Evolutionary conservation across 2,888 invertebrate genomes (phyloP).

Genomic region (Agelastica alni): DNA sequence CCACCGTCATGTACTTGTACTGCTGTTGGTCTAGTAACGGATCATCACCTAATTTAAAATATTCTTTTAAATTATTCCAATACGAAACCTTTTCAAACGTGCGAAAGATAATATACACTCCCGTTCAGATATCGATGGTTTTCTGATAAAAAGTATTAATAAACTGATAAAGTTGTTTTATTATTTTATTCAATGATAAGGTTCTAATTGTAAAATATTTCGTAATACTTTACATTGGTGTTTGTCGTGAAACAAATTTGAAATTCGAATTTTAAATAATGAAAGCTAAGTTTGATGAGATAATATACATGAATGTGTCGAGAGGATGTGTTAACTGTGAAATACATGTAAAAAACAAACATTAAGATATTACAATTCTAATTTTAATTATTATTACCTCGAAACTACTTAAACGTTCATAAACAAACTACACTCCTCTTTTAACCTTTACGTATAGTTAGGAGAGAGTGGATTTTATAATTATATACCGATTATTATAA

Average conservation of each 20-base stretch:
- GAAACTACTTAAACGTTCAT: too few relatives aligned
- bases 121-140: constrained; percentile 16
- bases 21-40: constrained; percentile 70
- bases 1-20: constrained; percentile 80
- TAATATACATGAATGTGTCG: background rate
- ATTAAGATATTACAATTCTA: too few relatives aligned
- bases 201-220: background rate
- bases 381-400: too few relatives aligned
- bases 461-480: too few relatives aligned
- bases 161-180: constrained; percentile 15
- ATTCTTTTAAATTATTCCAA: background rate
- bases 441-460: too few relatives aligned
- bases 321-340: background rate
- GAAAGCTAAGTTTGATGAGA: background rate
- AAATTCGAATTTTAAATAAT: background rate
- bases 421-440: too few relatives aligned
- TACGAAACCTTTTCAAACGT: background rate
- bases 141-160: constrained; percentile 12
- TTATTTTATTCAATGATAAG: background rate
- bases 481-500: too few relatives aligned
- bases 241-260: background rate
- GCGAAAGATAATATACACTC: constrained; percentile 20
- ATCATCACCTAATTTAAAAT: constrained; percentile 65
- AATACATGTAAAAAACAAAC: too few relatives aligned
- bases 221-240: background rate